Conservation (phyloP, 2,888 invertebrate genomes). For the Phragmatobia fuliginosa region DNA sequence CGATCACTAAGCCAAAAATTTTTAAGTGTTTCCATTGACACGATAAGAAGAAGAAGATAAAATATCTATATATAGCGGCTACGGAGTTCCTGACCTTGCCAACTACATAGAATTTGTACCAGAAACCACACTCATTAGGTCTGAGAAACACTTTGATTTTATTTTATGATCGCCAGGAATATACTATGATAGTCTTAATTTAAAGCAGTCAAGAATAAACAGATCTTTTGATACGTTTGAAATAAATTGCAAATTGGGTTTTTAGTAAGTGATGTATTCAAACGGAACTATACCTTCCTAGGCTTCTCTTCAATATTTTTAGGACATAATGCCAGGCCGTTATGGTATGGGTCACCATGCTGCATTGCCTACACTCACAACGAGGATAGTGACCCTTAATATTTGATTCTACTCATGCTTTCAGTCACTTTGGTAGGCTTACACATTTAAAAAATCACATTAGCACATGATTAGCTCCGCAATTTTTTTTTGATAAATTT, state of each 20-base stretch:
- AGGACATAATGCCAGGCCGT: neutral
- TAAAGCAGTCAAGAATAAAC: conserved; percentile 26
- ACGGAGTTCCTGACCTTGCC: conserved; percentile 61
- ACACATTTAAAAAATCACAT: too few relatives aligned
- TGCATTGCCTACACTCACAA: too few relatives aligned
- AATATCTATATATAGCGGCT: conserved; percentile 24
- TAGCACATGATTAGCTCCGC: too few relatives aligned
- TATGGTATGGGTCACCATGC: too few relatives aligned
- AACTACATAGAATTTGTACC: conserved; percentile 34
- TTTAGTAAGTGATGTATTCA: neutral
- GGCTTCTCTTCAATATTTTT: neutral
- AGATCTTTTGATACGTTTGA: conserved; percentile 17
- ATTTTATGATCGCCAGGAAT: conserved; percentile 53
- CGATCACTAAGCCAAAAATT: too few relatives aligned
- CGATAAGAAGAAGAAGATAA: too few relatives aligned
- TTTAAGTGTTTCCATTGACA: too few relatives aligned
- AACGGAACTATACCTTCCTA: neutral
- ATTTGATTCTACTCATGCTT: too few relatives aligned
- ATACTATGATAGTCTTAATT: conserved; percentile 51
- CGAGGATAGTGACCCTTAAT: too few relatives aligned
- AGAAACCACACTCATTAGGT: conserved; percentile 46
- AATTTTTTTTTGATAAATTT: neutral
- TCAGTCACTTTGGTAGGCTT: too few relatives aligned
- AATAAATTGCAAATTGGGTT: neutral
- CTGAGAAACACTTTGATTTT: conserved; percentile 56